Evolutionary conservation across 2,888 invertebrate genomes (phyloP).

Genomic region (Trachelus tabidus): DNA sequence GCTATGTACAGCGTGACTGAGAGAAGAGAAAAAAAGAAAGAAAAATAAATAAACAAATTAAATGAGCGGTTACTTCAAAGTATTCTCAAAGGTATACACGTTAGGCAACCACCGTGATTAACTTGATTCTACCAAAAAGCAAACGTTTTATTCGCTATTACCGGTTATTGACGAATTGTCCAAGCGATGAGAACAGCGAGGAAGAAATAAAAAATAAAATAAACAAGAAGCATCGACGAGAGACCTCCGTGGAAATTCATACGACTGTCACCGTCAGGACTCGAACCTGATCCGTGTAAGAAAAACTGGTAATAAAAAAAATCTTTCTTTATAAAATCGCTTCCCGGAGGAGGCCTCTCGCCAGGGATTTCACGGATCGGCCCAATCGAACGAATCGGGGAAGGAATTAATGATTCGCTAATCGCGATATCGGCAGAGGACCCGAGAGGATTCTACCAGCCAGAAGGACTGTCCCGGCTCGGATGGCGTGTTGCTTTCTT

Average conservation of each 20-base stretch:
- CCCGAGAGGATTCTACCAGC: too few relatives aligned
- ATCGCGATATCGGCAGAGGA: too few relatives aligned
- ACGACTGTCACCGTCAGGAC: not conserved
- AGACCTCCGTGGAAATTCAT: conserved; percentile 15
- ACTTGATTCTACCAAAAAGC: not conserved
- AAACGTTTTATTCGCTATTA: too few relatives aligned
- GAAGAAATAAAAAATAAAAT: conserved; percentile 33
- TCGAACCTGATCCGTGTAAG: not conserved
- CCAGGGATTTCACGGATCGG: conserved; percentile 1
- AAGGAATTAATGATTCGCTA: conserved; percentile 10
- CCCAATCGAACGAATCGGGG: conserved; percentile 11
- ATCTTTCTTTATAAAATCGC: conserved; percentile 13
- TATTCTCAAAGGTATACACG: too few relatives aligned
- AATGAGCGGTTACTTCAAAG: not conserved
- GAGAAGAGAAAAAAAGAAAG: not conserved
- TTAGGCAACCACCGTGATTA: not conserved
- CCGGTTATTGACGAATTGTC: conserved; percentile 32
- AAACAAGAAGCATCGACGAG: conserved; percentile 29
- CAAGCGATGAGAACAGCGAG: conserved; percentile 42
- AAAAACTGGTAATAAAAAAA: conserved; percentile 6
- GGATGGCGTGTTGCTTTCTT: not conserved
- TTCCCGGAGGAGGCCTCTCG: too few relatives aligned
- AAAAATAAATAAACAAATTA: not conserved
- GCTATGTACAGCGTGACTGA: not conserved
- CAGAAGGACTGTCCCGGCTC: too few relatives aligned